Conservation (phyloP, 2,888 invertebrate species). For the Dendrolimus houi region DNA sequence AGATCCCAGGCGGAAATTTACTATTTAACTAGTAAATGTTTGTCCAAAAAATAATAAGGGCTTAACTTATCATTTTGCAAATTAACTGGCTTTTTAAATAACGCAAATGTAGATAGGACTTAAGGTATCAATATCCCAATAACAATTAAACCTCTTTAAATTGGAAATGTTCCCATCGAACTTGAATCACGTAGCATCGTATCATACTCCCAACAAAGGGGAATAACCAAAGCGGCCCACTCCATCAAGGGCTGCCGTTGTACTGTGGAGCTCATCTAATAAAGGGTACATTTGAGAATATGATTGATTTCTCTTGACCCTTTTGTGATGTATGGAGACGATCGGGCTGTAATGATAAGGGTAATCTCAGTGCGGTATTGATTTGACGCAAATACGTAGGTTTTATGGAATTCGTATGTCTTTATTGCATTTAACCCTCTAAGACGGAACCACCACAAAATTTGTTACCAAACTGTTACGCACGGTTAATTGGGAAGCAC, state of each 20-base stretch:
- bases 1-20: too few species aligned
- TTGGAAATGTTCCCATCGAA: too few species aligned
- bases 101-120: too few species aligned
- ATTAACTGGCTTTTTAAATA: too few species aligned
- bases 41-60: too few species aligned
- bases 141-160: too few species aligned
- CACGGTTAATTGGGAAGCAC: too few species aligned
- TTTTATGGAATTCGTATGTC: neutral
- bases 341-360: neutral
- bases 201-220: neutral
- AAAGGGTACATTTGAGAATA: conserved; percentile 23
- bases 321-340: conserved; percentile 11
- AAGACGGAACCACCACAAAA: too few species aligned
- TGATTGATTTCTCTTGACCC: conserved; percentile 27
- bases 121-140: too few species aligned
- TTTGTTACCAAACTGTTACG: too few species aligned
- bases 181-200: neutral
- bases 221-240: neutral
- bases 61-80: too few species aligned
- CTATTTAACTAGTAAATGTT: too few species aligned
- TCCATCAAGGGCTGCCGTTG: neutral
- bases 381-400: neutral
- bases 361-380: conserved; percentile 1
- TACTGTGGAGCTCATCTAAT: neutral
- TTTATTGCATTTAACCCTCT: neutral